Base-by-base conservation (phyloP, 2,888 invertebrate species). In the Zaprionus lineosus region DNA sequence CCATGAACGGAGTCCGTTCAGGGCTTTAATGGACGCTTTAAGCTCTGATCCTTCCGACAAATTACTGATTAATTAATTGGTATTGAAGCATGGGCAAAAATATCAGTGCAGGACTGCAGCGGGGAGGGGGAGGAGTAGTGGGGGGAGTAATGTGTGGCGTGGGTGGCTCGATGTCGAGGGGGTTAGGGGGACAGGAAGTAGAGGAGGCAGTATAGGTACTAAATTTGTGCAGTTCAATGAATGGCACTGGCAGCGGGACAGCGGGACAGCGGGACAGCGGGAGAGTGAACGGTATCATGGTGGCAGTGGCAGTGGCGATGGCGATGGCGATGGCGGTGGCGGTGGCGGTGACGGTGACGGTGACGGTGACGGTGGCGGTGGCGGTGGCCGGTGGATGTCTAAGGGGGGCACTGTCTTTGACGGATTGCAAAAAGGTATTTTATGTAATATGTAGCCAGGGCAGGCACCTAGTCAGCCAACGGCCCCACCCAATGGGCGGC, bases 371-470 rank as follows among this genome's bases (percentile, higher is more conserved):
- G n/a, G n/a, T n/a, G n/a, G n/a, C n/a, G n/a, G n/a, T n/a, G n/a
- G n/a, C n/a, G n/a, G n/a, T n/a, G n/a, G n/a, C n/a, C n/a, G n/a
- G n/a, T n/a, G n/a, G n/a, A n/a, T n/a, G n/a, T n/a, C n/a, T n/a
- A n/a, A n/a, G 34, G 26, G 40, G 26, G 18, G 39, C 7, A n/a
- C 55, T 74, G 68, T 48, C 86, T 74, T 81, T 87, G 85, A 85
- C 87, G 87, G 84, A 87, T 87, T 83, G 76, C 71, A 63, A 73
- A 56, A 71, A 87, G 86, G 81, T 85, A 82, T 77, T 84, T 84
- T 75, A 70, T 86, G 62, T 86, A 86, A 84, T 84, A 55, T 44
- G 46, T 37, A 51, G 52, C 52, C 48, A 60, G 39, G 40, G 46
- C 41, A 21, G 29, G 50, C 44, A 44, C 40, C 40, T 40, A 43